Evolutionary conservation across 2,888 invertebrate genomes (phyloP).

Genomic region (Pelosia muscerda): DNA sequence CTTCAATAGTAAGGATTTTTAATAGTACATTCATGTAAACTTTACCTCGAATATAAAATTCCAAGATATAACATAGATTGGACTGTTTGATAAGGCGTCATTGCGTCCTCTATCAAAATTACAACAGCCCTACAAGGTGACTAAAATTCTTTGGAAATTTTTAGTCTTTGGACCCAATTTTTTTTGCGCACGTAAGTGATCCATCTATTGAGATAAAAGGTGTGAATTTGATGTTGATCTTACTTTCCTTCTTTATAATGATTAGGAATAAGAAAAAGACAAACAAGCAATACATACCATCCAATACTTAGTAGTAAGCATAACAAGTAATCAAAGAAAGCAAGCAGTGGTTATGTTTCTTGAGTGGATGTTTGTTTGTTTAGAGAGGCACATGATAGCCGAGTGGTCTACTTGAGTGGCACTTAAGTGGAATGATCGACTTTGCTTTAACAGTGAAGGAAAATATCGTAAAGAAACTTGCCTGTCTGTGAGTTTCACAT

Average conservation of each 20-base stretch:
- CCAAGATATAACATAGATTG: neutral
- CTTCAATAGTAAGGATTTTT: neutral
- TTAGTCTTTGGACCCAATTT: neutral
- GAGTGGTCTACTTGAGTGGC: neutral
- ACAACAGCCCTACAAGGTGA: constrained; percentile 8
- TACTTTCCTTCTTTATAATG: neutral
- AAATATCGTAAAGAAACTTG: neutral
- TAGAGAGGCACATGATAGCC: constrained; percentile 4
- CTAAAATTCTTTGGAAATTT: neutral
- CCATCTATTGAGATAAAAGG: neutral
- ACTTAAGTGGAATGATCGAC: neutral
- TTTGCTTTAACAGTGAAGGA: constrained; percentile 1
- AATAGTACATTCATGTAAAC: neutral
- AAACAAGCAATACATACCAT: neutral
- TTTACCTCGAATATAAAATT: neutral
- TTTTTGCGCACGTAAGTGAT: neutral
- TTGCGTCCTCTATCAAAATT: neutral
- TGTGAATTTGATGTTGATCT: neutral
- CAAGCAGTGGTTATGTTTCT: neutral
- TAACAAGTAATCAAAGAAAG: neutral
- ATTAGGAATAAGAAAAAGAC: too few relatives aligned
- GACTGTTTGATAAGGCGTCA: neutral
- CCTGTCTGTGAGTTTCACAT: neutral
- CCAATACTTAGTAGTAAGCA: neutral
- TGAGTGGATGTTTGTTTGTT: neutral